Conservation (phyloP, 2,797 vertebrate species). For the Perodicticus potto region DNA sequence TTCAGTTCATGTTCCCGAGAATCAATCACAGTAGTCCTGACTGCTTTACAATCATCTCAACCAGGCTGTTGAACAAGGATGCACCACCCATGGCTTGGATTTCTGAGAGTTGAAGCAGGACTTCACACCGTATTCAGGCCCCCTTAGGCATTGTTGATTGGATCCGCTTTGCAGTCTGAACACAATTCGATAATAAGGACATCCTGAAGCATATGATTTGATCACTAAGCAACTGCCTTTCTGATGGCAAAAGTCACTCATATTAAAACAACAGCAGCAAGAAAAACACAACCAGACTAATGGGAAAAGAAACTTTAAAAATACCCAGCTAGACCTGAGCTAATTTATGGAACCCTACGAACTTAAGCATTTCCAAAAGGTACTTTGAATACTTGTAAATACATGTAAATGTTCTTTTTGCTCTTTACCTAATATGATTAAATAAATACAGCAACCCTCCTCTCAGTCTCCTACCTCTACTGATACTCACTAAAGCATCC, state of each 20-base stretch:
- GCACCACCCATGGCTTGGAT: neutral
- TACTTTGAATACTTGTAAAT: conserved; percentile 23
- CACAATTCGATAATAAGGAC: neutral
- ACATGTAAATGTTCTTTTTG: conserved; percentile 69
- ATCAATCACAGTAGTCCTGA: neutral
- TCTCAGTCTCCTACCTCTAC: conserved; percentile 80
- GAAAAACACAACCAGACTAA: conserved; percentile 1
- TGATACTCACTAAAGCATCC: conserved; percentile 80
- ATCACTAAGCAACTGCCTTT: conserved; percentile 34
- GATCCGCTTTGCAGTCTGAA: conserved; percentile 23
- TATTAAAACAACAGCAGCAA: conserved; percentile 23
- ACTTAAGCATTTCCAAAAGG: conserved; percentile 35
- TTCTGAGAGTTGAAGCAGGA: neutral
- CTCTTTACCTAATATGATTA: conserved; percentile 74
- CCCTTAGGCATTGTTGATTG: neutral
- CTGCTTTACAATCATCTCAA: neutral
- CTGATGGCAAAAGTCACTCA: neutral
- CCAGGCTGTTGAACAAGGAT: neutral
- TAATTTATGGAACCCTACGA: conserved; percentile 21
- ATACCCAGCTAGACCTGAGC: neutral
- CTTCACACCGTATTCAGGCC: neutral
- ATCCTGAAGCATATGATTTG: neutral
- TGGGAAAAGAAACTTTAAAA: neutral
- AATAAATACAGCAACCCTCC: conserved; percentile 74
- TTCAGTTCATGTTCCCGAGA: neutral